A percentile compares a stretch with the other conserved stretches of the same genome.
Evolutionary conservation across 2,797 vertebrate species (phyloP).

Genomic region (Tokudaia muenninki): DNA sequence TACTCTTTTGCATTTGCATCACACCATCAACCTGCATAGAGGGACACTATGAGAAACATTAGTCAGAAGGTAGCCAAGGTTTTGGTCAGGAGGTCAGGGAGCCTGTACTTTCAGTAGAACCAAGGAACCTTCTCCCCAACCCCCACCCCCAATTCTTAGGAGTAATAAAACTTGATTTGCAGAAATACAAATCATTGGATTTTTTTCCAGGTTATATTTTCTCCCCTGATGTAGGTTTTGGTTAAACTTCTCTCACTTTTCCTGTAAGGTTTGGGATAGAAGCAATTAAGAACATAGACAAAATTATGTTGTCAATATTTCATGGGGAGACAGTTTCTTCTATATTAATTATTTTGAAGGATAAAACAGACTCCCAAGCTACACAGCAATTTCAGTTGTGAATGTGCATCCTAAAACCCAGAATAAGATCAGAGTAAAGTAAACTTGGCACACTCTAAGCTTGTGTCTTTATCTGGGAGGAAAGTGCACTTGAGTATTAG

Average conservation of each 20-base stretch:
- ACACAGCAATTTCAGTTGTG: neutral
- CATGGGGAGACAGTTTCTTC: neutral
- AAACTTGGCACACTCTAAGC: neutral
- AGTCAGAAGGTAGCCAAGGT: neutral
- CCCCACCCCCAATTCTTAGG: neutral
- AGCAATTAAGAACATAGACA: slow-evolving; percentile 4
- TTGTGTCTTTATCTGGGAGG: neutral
- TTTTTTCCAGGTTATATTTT: slow-evolving; percentile 37
- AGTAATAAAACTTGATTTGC: neutral
- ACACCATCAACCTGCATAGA: neutral
- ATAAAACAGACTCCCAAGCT: neutral
- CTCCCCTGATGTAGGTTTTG: neutral
- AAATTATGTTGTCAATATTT: neutral
- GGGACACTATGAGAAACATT: neutral
- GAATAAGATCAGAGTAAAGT: slow-evolving; percentile 13
- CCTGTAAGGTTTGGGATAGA: neutral
- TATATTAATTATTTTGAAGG: slow-evolving; percentile 32
- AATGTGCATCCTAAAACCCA: neutral
- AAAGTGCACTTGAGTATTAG: slow-evolving; percentile 20
- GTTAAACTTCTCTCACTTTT: neutral
- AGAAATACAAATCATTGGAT: neutral
- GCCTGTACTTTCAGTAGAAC: neutral
- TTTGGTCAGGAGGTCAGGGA: neutral
- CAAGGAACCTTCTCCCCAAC: neutral
- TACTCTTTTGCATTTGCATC: neutral